phyloP scores from a whole-genome alignment of 1,140 invertebrate species.

The Araneus ventricosus region DNA sequence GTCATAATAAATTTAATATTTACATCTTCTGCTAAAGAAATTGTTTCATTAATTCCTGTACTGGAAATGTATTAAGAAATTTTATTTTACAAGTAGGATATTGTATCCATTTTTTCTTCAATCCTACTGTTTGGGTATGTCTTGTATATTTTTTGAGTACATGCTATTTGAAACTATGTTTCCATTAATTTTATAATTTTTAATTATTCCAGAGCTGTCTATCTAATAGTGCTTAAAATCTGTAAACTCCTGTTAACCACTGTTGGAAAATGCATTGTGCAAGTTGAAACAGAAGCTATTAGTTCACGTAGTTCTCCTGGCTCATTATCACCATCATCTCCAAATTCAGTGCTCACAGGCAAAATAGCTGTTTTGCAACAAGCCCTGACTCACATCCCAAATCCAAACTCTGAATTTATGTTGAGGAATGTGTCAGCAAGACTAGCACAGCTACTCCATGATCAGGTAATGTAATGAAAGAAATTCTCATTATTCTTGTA shows the following conservation, averaged over 20 bases:
- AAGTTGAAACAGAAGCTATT: conserved; percentile 80
- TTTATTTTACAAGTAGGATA: too few relatives aligned
- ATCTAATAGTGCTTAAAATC: conserved; percentile 92
- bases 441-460: conserved; percentile 87
- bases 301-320: conserved; percentile 73
- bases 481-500: background rate
- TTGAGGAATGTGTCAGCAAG: conserved; percentile 87
- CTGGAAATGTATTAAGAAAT: too few relatives aligned
- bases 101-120: too few relatives aligned
- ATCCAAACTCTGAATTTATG: conserved; percentile 86
- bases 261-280: conserved; percentile 84
- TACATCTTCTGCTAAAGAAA: too few relatives aligned
- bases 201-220: conserved; percentile 85
- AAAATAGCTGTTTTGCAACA: conserved; percentile 86
- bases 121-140: too few relatives aligned
- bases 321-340: conserved; percentile 38
- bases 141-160: background rate
- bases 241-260: conserved; percentile 92
- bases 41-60: too few relatives aligned
- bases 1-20: too few relatives aligned
- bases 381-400: conserved; percentile 86
- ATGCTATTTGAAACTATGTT: background rate
- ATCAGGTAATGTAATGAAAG: conserved; percentile 80
- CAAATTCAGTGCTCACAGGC: conserved; percentile 49
- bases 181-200: background rate